Conservation (phyloP, 2,113 vertebrate species). For the Sorex fumeus region DNA sequence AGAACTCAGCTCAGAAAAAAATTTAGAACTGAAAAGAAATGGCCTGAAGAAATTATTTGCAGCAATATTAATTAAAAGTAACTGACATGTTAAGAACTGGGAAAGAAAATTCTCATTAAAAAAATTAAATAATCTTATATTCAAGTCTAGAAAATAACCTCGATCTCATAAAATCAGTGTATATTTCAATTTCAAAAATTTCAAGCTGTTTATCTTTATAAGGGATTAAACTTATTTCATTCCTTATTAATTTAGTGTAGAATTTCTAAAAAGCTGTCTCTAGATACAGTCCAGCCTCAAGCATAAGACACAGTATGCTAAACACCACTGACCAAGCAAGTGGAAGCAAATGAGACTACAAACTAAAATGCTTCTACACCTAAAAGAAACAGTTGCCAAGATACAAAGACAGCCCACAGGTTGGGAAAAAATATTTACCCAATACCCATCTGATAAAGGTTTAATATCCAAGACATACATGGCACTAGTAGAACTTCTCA, state of each 20-base stretch:
- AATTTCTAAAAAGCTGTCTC: not conserved
- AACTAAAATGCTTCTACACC: too few species aligned
- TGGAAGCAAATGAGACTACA: too few species aligned
- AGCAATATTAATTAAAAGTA: conserved; percentile 64
- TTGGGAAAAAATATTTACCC: too few species aligned
- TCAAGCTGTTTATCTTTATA: conserved; percentile 17
- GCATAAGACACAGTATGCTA: not conserved
- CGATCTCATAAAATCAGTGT: not conserved
- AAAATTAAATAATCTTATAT: conserved; percentile 21
- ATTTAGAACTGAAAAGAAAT: conserved; percentile 56
- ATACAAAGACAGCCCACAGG: too few species aligned
- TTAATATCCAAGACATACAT: too few species aligned
- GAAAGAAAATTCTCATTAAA: conserved; percentile 56
- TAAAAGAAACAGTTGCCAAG: too few species aligned
- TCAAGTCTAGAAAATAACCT: conserved; percentile 35
- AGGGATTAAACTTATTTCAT: conserved; percentile 36
- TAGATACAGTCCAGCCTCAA: not conserved
- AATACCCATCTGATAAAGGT: too few species aligned
- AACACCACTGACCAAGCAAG: too few species aligned
- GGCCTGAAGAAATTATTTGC: conserved; percentile 40
- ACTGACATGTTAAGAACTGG: conserved; percentile 58
- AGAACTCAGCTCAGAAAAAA: conserved; percentile 42
- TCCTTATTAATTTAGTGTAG: not conserved
- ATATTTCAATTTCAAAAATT: conserved; percentile 26
- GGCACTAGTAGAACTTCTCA: too few species aligned